Percentiles rank a stretch among this genome's conserved stretches.
Evolutionary conservation across 35 echinoderm and acorn worm genomes (phyloP).

Genomic region (Holothuria glaberrima): DNA sequence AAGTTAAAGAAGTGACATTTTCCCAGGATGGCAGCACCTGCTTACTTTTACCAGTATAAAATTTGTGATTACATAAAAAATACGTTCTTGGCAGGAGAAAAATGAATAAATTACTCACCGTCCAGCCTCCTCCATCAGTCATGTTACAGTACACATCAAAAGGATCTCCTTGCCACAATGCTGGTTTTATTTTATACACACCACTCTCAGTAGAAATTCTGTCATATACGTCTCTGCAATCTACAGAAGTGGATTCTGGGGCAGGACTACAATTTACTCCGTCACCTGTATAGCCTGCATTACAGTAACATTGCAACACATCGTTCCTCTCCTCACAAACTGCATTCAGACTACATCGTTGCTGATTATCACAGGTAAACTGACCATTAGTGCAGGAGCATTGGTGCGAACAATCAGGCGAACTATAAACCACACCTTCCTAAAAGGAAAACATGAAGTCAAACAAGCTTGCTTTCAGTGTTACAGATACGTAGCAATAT

Average conservation of each 20-base stretch:
- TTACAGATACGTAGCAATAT: too few species aligned
- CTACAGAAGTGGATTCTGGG: too few species aligned
- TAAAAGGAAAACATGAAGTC: not conserved
- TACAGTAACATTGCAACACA: constrained; percentile 1
- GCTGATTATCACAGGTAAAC: not conserved
- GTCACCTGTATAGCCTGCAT: not conserved
- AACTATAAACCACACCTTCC: not conserved
- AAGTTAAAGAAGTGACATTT: too few species aligned
- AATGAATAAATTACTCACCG: too few species aligned
- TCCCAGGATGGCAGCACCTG: too few species aligned
- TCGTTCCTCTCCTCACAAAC: constrained; percentile 6
- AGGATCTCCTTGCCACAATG: not conserved
- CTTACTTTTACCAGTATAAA: too few species aligned
- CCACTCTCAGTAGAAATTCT: not conserved
- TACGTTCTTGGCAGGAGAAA: too few species aligned
- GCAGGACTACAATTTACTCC: not conserved
- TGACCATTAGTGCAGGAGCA: not conserved
- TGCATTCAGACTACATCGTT: not conserved
- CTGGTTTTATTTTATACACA: not conserved
- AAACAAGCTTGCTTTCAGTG: too few species aligned
- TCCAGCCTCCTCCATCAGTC: too few species aligned
- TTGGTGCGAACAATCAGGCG: not conserved
- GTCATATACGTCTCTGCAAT: not conserved
- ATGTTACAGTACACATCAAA: not conserved
- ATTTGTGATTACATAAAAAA: too few species aligned